Conservation (phyloP, 1,140 invertebrate genomes). For the Saccostrea glomerata region DNA sequence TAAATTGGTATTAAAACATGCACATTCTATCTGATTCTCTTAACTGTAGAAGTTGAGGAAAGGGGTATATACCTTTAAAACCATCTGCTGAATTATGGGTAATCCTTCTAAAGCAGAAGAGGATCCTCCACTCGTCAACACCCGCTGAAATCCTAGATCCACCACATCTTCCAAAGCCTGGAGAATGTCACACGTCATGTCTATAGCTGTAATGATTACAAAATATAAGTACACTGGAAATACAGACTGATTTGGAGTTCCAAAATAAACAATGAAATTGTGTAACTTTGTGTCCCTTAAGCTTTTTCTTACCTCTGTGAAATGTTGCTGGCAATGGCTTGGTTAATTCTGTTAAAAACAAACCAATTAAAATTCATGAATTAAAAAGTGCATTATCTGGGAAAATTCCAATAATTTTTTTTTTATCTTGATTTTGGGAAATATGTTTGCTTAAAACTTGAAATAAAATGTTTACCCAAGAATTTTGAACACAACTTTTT, state of each 20-base stretch:
- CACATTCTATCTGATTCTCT: too few relatives aligned
- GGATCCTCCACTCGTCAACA: constrained; percentile 89
- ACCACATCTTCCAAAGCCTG: constrained; percentile 85
- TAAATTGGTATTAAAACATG: too few relatives aligned
- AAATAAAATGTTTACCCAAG: constrained; percentile 77
- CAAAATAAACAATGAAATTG: background rate
- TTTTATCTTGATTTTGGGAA: too few relatives aligned
- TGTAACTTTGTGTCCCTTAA: background rate
- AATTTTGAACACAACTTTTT: constrained; percentile 83
- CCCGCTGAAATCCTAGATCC: constrained; percentile 87
- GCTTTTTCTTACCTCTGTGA: constrained; percentile 70
- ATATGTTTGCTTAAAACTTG: too few relatives aligned
- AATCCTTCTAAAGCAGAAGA: constrained; percentile 85
- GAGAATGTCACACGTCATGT: constrained; percentile 84
- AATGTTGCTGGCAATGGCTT: constrained; percentile 83
- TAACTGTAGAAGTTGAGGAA: too few relatives aligned
- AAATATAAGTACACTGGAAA: background rate
- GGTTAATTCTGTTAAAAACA: constrained; percentile 77
- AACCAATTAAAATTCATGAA: constrained; percentile 7
- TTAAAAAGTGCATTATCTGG: too few relatives aligned
- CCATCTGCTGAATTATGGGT: constrained; percentile 84
- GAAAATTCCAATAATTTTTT: too few relatives aligned
- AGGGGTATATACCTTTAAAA: constrained; percentile 75
- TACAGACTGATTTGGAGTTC: background rate
- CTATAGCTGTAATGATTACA: constrained; percentile 86